Evolutionary conservation across 1,140 invertebrate genomes (phyloP), one percentile per base, ranked within the genome.

Genomic region (Dinoponera quadriceps): DNA sequence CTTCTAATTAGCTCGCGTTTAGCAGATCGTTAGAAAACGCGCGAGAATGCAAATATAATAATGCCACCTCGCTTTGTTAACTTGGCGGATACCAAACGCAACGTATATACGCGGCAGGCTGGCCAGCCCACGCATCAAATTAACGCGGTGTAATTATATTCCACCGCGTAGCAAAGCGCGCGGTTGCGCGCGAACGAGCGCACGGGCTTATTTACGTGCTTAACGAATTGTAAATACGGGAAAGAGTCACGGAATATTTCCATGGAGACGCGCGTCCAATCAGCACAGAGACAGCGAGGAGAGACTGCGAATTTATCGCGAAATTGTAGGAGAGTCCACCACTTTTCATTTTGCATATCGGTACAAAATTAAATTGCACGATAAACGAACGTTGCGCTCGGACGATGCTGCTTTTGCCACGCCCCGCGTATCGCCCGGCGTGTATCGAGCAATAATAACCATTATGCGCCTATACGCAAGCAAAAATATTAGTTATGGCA

Each of bases 211-310:
- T 80, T 80, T 80, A 80, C 75, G 33, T n/a, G 44, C 75, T 33
- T 71, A 80, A 80, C 75, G 75, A 80, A 80, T 57, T 71, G 65
- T 48, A 80, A 80, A 80, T 80, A 80, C 4, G 54, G n/a, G 51
- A 59, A 71, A 69, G 38, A 44, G 65, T 80, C 51, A 57, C 38
- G 65, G 22, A 57, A 80, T 78, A 78, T 69, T 78, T 78, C 29
- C 63, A 78, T 80, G 51, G 2, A 27, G 22, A n/a, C 48, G 69
- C 49, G 57, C 57, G 51, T 57, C 51, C 75, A 80, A 80, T 80
- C 75, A 80, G 25, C 65, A 9, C 38, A 0, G 38, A n/a, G 13
- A 68, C 55, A 78, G 25, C 33, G 55, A 33, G 57, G 71, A 51
- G 38, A 44, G 38, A 44, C 69, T 54, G 22, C 33, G 51, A 71